These are phyloP conservation scores for Neoaliturus tenellus DNA, from an alignment of 2,888 invertebrate species.

Conservation along the genomic window DNA sequence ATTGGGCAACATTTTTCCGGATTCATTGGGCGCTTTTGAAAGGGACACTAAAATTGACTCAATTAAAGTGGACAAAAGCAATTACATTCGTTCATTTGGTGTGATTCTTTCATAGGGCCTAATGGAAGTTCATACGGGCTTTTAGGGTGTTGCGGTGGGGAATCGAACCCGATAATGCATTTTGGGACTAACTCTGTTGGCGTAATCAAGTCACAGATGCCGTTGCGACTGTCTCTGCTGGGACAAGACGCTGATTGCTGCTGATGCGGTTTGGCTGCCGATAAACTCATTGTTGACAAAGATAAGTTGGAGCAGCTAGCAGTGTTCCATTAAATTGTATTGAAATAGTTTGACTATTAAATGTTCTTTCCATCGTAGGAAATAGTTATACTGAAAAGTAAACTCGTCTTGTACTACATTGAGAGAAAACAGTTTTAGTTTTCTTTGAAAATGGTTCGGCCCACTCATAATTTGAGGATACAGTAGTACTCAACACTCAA, in stretches of 20 bases:
- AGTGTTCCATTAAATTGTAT: too few relatives aligned
- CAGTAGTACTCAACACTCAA: too few relatives aligned
- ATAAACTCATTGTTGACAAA: not conserved
- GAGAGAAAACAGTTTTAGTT: too few relatives aligned
- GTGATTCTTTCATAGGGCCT: slow-evolving; percentile 29
- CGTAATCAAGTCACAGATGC: slow-evolving; percentile 28
- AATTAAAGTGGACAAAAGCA: slow-evolving; percentile 54
- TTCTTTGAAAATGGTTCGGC: too few relatives aligned
- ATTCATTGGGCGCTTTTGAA: slow-evolving; percentile 51
- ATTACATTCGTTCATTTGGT: slow-evolving; percentile 43
- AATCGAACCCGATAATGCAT: slow-evolving; percentile 51
- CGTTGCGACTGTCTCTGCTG: slow-evolving; percentile 26
- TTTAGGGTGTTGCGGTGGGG: slow-evolving; percentile 54
- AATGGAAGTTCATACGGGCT: slow-evolving; percentile 58
- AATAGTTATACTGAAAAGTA: too few relatives aligned
- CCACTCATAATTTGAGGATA: too few relatives aligned
- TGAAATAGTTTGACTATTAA: too few relatives aligned
- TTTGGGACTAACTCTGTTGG: slow-evolving; percentile 39
- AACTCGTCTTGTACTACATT: too few relatives aligned
- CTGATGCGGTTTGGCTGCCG: slow-evolving; percentile 33
- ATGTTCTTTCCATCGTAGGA: too few relatives aligned
- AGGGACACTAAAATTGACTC: slow-evolving; percentile 50
- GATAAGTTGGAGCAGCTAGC: too few relatives aligned
- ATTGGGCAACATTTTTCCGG: slow-evolving; percentile 48
- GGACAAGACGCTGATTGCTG: slow-evolving; percentile 24